A percentile compares a stretch with the other conserved stretches of the same genome.
Conservation (phyloP, 2,888 invertebrate genomes). For the Drosophila borealis region DNA sequence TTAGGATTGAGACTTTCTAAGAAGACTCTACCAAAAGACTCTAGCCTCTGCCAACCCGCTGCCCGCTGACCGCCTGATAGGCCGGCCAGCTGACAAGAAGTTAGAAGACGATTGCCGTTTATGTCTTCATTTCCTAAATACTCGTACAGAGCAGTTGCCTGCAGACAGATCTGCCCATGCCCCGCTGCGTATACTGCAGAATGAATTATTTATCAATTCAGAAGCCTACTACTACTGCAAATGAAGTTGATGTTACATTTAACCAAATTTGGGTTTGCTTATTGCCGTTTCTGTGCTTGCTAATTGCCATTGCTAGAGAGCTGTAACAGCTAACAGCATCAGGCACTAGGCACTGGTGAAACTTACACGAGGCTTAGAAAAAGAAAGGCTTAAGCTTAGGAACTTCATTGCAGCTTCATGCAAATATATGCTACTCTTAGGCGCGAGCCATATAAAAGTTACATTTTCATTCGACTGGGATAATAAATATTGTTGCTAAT, state of each 20-base stretch:
- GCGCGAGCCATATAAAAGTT: too few species aligned
- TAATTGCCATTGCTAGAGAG: conserved; percentile 63
- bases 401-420: background rate
- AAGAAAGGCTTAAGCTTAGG: conserved; percentile 54
- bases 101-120: conserved; percentile 55
- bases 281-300: conserved; percentile 53
- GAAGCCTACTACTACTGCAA: conserved; percentile 66
- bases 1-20: conserved; percentile 73
- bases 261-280: conserved; percentile 72
- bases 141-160: conserved; percentile 40
- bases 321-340: conserved; percentile 2
- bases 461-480: background rate
- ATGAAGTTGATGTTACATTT: conserved; percentile 82
- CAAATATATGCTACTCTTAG: too few species aligned
- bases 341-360: conserved; percentile 60
- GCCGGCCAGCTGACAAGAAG: conserved; percentile 25
- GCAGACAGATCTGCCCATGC: conserved; percentile 13
- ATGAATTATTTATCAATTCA: conserved; percentile 78
- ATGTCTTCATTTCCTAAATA: conserved; percentile 78
- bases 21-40: conserved; percentile 49
- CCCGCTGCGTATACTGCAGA: conserved; percentile 29
- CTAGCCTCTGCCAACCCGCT: conserved; percentile 1
- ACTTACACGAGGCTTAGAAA: conserved; percentile 46
- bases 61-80: conserved; percentile 23
- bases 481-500: conserved; percentile 34